Conservation (phyloP, 2,797 vertebrate genomes). For the Atherinosoma microstoma region DNA sequence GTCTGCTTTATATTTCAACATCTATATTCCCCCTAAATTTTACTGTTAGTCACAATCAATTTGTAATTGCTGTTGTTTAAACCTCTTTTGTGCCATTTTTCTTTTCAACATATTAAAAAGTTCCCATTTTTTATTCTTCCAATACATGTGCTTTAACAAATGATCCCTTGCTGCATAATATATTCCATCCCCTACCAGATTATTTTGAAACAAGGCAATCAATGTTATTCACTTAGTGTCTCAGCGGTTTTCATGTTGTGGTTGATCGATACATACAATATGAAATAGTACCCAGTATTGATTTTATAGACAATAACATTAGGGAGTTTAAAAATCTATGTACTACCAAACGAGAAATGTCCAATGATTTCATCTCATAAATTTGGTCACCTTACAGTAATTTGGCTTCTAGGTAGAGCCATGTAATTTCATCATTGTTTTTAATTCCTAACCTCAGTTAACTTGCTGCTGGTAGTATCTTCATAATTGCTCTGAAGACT, state of each 20-base stretch:
- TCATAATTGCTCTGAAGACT: not conserved
- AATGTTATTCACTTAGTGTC: not conserved
- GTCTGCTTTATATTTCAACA: not conserved
- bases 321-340: not conserved
- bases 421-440: not conserved
- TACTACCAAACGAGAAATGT: too few relatives aligned
- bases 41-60: not conserved
- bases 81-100: not conserved
- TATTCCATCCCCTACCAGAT: not conserved
- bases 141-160: not conserved
- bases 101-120: not conserved
- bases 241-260: not conserved
- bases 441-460: conserved; percentile 2
- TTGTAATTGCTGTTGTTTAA: not conserved
- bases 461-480: not conserved
- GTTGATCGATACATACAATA: not conserved
- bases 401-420: not conserved
- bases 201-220: not conserved
- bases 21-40: not conserved
- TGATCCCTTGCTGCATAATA: not conserved
- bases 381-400: not conserved
- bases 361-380: not conserved
- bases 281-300: not conserved
- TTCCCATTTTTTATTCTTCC: not conserved
- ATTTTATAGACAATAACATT: not conserved